These are phyloP conservation scores for Nephila pilipes DNA, from an alignment of 1,140 invertebrate genomes.

Conservation along the genomic window DNA sequence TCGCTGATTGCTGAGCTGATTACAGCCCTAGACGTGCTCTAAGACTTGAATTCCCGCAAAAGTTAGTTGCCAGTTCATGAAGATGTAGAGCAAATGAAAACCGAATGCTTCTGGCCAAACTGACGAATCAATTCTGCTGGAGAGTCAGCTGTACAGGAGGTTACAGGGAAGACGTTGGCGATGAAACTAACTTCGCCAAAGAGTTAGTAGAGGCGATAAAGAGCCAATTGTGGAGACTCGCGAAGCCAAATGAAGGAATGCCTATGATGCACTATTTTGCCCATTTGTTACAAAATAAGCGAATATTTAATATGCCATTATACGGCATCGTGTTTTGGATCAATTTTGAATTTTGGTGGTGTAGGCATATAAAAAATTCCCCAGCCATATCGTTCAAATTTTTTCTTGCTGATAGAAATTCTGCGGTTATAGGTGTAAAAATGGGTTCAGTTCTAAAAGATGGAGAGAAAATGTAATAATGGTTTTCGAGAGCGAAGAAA, in stretches of 20 bases:
- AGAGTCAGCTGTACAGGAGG: slow-evolving; percentile 50
- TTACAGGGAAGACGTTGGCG: slow-evolving; percentile 25
- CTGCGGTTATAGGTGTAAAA: too few relatives aligned
- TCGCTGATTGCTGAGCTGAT: slow-evolving; percentile 11
- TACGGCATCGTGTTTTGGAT: neutral
- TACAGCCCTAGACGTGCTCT: neutral
- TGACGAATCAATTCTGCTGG: slow-evolving; percentile 75
- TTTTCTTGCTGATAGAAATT: too few relatives aligned
- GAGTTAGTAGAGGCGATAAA: neutral
- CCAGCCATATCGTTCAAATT: too few relatives aligned
- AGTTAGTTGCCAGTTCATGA: slow-evolving; percentile 43
- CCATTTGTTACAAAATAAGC: neutral
- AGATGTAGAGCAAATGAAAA: slow-evolving; percentile 41
- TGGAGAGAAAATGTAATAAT: too few relatives aligned
- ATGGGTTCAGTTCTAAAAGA: too few relatives aligned
- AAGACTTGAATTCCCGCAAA: slow-evolving; percentile 1
- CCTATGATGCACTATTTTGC: neutral
- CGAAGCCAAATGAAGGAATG: neutral
- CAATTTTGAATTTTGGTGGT: neutral
- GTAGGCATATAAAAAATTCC: too few relatives aligned
- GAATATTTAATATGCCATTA: slow-evolving; percentile 16
- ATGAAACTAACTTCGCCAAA: neutral
- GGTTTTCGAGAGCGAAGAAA: too few relatives aligned
- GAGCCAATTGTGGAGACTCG: neutral
- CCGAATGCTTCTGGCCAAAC: slow-evolving; percentile 59